Percentiles rank a stretch among this genome's conserved stretches.
Conservation (phyloP, 64 coral and sea anemone species). For the Actinia equina region DNA sequence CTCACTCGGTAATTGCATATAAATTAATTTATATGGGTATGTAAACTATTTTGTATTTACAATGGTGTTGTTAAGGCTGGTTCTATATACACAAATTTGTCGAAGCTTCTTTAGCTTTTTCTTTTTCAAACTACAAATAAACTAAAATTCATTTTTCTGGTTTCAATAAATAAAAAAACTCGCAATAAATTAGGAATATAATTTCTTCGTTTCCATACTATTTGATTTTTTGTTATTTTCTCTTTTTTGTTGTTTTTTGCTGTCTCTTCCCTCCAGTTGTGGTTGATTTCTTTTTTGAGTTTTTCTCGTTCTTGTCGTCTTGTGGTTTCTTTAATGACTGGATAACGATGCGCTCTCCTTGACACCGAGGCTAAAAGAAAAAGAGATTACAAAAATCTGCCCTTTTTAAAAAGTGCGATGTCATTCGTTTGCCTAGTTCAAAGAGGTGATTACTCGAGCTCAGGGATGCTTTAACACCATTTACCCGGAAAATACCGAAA, state of each 20-base stretch:
- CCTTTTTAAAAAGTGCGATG: not conserved
- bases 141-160: not conserved
- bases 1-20: too few relatives aligned
- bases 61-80: not conserved
- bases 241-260: not conserved
- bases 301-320: conserved; percentile 2
- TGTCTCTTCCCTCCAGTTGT: not conserved
- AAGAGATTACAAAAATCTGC: not conserved
- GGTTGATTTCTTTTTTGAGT: not conserved
- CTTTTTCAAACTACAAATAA: not conserved
- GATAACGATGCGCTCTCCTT: conserved; percentile 17
- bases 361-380: conserved; percentile 17
- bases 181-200: not conserved
- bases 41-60: not conserved
- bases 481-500: too few relatives aligned
- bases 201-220: not conserved
- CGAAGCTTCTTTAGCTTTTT: not conserved
- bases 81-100: too few relatives aligned
- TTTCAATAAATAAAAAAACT: not conserved
- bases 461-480: too few relatives aligned
- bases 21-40: too few relatives aligned
- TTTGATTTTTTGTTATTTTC: not conserved
- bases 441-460: too few relatives aligned
- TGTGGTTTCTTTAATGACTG: not conserved
- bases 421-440: too few relatives aligned